A percentile compares a stretch with the other conserved stretches of the same genome.
These are phyloP conservation scores for Habroteleia sp. DNA, from an alignment of 2,888 invertebrate genomes.

Conservation along the genomic window DNA sequence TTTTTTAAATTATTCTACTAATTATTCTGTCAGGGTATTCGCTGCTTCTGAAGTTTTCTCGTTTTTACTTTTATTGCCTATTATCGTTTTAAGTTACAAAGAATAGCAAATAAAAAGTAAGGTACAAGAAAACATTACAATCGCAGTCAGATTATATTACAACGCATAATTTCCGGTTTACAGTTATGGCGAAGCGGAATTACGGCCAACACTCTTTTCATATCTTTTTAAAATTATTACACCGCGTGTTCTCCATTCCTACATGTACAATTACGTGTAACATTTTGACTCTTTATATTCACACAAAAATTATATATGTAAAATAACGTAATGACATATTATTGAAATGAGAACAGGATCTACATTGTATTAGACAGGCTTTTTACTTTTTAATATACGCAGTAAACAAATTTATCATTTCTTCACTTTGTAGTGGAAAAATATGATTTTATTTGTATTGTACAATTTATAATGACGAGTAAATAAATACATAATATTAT, in stretches of 20 bases:
- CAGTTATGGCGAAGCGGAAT: conserved; percentile 41
- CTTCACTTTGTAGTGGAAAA: too few species aligned
- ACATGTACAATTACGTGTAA: conserved; percentile 43
- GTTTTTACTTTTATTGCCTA: conserved; percentile 6
- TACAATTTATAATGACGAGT: too few species aligned
- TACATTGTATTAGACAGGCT: too few species aligned
- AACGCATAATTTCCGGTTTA: conserved; percentile 41
- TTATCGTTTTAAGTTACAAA: conserved; percentile 26
- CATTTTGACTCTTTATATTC: conserved; percentile 26
- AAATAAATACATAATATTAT: too few species aligned
- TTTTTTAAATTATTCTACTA: too few species aligned
- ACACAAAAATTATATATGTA: conserved; percentile 35
- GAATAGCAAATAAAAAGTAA: conserved; percentile 22
- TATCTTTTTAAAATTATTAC: conserved; percentile 40
- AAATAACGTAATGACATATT: conserved; percentile 36
- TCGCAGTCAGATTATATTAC: conserved; percentile 37
- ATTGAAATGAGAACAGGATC: conserved; percentile 37
- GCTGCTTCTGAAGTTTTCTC: too few species aligned
- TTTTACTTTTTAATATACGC: too few species aligned
- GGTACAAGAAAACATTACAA: conserved; percentile 30
- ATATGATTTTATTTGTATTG: too few species aligned
- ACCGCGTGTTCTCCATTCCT: conserved; percentile 11
- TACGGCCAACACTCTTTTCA: conserved; percentile 41
- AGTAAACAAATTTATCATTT: conserved; percentile 8
- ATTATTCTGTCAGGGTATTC: too few species aligned